These are phyloP conservation scores for Poecilia picta DNA, from an alignment of 2,797 vertebrate genomes.

Conservation along the genomic window DNA sequence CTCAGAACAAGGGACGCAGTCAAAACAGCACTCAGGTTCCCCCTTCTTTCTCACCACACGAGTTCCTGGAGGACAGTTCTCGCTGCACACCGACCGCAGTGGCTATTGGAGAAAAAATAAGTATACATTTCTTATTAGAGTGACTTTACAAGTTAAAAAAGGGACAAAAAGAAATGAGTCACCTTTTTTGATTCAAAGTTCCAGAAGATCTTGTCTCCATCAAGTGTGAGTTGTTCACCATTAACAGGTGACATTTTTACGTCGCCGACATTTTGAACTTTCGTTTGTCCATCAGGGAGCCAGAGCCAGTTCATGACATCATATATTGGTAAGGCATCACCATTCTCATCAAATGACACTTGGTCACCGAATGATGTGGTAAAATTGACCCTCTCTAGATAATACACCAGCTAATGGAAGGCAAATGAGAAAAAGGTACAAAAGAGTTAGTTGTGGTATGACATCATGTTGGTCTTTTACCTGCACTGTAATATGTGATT, in stretches of 20 bases:
- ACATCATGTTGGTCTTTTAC: no score
- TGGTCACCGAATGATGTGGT: slow-evolving; percentile 73
- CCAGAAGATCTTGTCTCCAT: slow-evolving; percentile 71
- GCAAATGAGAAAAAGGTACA: no score
- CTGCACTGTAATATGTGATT: no score
- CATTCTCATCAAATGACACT: slow-evolving; percentile 76
- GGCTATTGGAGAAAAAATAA: slow-evolving; percentile 38
- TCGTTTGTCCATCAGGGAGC: slow-evolving; percentile 56
- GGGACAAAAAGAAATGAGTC: not conserved
- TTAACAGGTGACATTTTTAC: slow-evolving; percentile 53
- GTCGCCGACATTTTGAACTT: slow-evolving; percentile 62
- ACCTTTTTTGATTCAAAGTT: slow-evolving; percentile 66
- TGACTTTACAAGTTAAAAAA: not conserved
- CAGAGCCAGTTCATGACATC: slow-evolving; percentile 77
- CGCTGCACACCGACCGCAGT: slow-evolving; percentile 76
- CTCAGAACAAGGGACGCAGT: slow-evolving; percentile 73
- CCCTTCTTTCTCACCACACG: slow-evolving; percentile 66
- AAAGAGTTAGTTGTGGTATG: no score
- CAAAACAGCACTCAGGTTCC: slow-evolving; percentile 75
- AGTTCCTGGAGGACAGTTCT: slow-evolving; percentile 73
- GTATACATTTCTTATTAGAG: not conserved
- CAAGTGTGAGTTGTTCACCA: slow-evolving; percentile 57
- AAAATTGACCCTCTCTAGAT: slow-evolving; percentile 71
- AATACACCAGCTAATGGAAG: slow-evolving; percentile 61
- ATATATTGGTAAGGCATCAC: slow-evolving; percentile 73